These are phyloP conservation scores for Cheirogaleus major DNA, from an alignment of 2,797 vertebrate genomes.

Conservation along the genomic window DNA sequence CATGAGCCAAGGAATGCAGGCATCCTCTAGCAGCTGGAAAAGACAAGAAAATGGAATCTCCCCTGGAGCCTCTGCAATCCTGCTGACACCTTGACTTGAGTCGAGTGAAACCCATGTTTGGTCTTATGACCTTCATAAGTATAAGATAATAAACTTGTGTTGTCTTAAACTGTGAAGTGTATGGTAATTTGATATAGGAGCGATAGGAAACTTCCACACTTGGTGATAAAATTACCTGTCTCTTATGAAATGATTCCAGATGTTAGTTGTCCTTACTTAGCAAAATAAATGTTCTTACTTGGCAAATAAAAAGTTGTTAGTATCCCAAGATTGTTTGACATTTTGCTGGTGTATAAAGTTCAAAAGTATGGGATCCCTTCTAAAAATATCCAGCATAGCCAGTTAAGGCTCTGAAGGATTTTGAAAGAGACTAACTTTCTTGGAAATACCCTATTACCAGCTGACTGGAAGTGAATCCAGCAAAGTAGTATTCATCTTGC, in stretches of 20 bases:
- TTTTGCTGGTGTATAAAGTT: neutral
- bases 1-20: neutral
- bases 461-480: neutral
- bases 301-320: neutral
- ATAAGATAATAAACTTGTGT: neutral
- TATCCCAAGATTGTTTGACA: neutral
- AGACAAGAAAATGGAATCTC: neutral
- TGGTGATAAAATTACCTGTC: neutral
- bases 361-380: neutral
- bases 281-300: neutral
- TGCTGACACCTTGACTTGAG: neutral
- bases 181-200: neutral
- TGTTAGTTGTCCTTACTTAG: neutral
- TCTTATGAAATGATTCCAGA: conserved; percentile 11
- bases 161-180: neutral
- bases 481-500: neutral
- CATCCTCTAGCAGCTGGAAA: neutral
- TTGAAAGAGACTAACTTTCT: conserved; percentile 15
- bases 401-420: neutral
- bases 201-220: neutral
- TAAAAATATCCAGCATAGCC: neutral
- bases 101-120: neutral
- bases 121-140: neutral
- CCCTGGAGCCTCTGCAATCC: neutral
- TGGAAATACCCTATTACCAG: neutral